Conservation (phyloP, 2,888 invertebrate species). For the Elmis aenea region DNA sequence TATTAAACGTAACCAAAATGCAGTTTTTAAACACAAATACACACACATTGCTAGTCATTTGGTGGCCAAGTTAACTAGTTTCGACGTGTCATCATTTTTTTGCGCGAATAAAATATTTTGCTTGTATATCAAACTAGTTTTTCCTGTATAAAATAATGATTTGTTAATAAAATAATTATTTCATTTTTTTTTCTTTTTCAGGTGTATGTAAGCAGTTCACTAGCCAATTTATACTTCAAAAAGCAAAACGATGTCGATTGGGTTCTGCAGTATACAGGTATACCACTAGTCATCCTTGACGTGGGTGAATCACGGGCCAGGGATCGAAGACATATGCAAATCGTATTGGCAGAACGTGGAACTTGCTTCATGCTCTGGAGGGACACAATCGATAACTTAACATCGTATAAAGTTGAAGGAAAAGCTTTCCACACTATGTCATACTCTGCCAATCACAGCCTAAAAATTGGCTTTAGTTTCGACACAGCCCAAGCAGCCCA, state of each 20-base stretch:
- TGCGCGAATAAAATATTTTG: no score
- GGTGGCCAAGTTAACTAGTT: no score
- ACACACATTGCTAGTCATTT: no score
- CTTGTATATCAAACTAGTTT: no score
- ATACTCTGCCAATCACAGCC: conserved; percentile 69
- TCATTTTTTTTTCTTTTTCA: conserved; percentile 38
- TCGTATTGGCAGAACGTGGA: conserved; percentile 51
- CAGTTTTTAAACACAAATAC: no score
- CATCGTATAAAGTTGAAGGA: conserved; percentile 65
- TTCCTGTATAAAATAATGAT: no score
- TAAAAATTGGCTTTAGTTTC: conserved; percentile 74
- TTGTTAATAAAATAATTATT: no score
- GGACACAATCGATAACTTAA: conserved; percentile 74
- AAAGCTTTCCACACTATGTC: conserved; percentile 79
- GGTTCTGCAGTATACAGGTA: conserved; percentile 71
- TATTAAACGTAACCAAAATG: no score
- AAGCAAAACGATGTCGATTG: conserved; percentile 56
- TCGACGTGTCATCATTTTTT: no score
- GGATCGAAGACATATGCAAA: conserved; percentile 52
- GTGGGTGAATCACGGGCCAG: conserved; percentile 68
- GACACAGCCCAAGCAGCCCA: conserved; percentile 68
- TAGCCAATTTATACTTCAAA: conserved; percentile 68
- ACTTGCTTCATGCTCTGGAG: conserved; percentile 79
- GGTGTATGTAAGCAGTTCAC: conserved; percentile 70
- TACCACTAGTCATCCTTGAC: conserved; percentile 73